phyloP scores from a whole-genome alignment of 1,140 invertebrate species.

The Gerris buenoi region DNA sequence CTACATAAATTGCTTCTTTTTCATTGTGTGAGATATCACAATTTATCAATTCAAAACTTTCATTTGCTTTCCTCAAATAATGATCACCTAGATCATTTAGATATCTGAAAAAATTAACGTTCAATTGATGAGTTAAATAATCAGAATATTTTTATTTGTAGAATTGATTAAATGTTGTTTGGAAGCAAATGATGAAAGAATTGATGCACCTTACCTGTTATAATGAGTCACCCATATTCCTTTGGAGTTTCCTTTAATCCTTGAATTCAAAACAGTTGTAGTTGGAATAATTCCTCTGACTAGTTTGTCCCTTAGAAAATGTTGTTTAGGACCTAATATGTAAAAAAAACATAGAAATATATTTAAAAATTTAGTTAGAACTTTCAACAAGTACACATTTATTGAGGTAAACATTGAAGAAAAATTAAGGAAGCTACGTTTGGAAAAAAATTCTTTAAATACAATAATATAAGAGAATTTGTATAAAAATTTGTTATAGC shows the following conservation, averaged over 20 bases:
- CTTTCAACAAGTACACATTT: too few relatives aligned
- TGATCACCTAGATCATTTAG: constrained; percentile 67
- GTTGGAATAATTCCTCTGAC: constrained; percentile 61
- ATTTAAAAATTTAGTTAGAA: too few relatives aligned
- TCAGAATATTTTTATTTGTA: neutral
- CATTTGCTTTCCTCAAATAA: constrained; percentile 72
- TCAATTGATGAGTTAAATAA: too few relatives aligned
- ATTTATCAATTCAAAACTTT: constrained; percentile 60
- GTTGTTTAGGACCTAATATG: neutral
- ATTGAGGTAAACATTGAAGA: too few relatives aligned
- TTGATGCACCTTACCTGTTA: too few relatives aligned
- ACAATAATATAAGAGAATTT: too few relatives aligned
- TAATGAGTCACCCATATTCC: constrained; percentile 78
- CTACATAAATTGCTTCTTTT: constrained; percentile 61
- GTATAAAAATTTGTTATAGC: too few relatives aligned
- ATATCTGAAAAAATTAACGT: constrained; percentile 36
- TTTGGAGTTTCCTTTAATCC: constrained; percentile 61
- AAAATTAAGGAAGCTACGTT: too few relatives aligned
- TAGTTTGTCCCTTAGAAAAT: constrained; percentile 27
- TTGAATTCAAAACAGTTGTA: constrained; percentile 47
- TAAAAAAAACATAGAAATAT: too few relatives aligned
- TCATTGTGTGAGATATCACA: constrained; percentile 66
- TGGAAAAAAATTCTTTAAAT: too few relatives aligned
- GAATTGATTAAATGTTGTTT: too few relatives aligned
- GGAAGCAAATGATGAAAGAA: too few relatives aligned